Conservation (phyloP, 2,113 vertebrate species). For the Haemorhous mexicanus region DNA sequence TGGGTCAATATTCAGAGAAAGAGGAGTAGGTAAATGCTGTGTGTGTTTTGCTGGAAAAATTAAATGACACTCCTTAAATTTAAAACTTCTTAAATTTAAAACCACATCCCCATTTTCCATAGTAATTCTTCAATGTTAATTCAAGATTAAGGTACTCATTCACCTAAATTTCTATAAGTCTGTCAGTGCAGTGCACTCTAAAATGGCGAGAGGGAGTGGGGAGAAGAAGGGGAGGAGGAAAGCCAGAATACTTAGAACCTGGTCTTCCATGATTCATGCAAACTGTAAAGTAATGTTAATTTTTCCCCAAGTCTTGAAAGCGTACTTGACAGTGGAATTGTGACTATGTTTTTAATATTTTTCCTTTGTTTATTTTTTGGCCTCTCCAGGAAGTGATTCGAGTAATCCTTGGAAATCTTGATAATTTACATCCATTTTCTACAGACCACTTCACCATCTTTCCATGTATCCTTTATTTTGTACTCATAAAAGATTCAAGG, state of each 20-base stretch:
- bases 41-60: neutral
- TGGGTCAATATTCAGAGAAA: neutral
- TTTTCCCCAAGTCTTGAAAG: neutral
- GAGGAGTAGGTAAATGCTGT: neutral
- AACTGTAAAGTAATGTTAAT: neutral
- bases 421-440: conserved; percentile 73
- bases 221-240: neutral
- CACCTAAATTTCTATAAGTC: neutral
- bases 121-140: neutral
- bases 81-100: neutral
- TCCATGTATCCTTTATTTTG: conserved; percentile 79
- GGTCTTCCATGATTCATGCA: neutral
- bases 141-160: neutral
- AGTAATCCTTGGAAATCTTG: conserved; percentile 74
- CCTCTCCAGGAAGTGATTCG: conserved; percentile 73
- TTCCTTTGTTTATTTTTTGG: neutral
- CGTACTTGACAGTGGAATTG: neutral
- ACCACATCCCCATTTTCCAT: neutral
- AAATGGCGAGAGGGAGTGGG: rapidly evolving
- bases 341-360: neutral
- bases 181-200: neutral
- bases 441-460: conserved; percentile 76
- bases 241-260: neutral
- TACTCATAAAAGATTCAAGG: neutral
- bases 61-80: neutral